These are phyloP conservation scores for Ptychoptera albimana DNA, from an alignment of 2,888 invertebrate species.

Conservation along the genomic window DNA sequence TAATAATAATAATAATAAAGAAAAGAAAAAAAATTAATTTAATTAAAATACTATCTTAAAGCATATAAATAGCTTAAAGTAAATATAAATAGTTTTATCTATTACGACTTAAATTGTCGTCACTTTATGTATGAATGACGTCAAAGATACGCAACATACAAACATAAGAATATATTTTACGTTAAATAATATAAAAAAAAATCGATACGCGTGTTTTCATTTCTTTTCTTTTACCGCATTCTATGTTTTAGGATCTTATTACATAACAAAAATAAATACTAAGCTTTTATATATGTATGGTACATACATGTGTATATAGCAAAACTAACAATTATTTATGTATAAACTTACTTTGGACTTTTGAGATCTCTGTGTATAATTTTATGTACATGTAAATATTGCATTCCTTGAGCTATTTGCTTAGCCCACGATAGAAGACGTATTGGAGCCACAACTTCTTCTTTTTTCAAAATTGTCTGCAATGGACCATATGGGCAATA, in stretches of 20 bases:
- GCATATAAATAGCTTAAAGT: not conserved
- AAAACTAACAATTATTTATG: not conserved
- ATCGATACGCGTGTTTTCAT: too few species aligned
- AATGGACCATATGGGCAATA: constrained; percentile 92
- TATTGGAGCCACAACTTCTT: constrained; percentile 68
- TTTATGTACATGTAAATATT: constrained; percentile 87
- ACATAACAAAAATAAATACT: too few species aligned
- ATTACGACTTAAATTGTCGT: too few species aligned
- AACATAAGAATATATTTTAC: too few species aligned
- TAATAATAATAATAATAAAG: constrained; percentile 14
- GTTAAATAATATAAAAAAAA: too few species aligned
- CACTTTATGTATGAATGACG: too few species aligned
- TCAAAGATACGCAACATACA: too few species aligned
- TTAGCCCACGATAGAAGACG: constrained; percentile 85
- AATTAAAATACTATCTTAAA: too few species aligned
- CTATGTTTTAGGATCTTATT: too few species aligned
- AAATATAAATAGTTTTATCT: not conserved
- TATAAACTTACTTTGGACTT: constrained; percentile 82
- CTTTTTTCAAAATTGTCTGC: constrained; percentile 75
- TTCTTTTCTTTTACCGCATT: too few species aligned
- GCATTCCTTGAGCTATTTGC: constrained; percentile 93
- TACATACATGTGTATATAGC: too few species aligned
- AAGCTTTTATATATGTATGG: too few species aligned
- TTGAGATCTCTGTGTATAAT: constrained; percentile 98
- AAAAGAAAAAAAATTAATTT: not conserved